Evolutionary conservation across 2,797 vertebrate genomes (phyloP).

Genomic region (Microctenopoma steveboyesi): DNA sequence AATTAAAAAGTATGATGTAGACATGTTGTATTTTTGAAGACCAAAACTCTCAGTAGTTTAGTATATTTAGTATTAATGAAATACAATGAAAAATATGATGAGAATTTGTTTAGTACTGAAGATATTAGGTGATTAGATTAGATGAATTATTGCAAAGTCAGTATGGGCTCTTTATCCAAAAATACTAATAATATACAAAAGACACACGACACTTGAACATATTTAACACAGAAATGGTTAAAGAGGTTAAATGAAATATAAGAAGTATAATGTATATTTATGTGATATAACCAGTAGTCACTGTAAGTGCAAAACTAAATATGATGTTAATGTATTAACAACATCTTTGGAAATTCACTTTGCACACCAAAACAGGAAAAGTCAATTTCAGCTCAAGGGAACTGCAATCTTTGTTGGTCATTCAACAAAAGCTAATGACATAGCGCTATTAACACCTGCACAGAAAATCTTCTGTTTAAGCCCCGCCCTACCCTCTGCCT

Average conservation of each 20-base stretch:
- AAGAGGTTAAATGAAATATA: neutral
- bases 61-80: no score
- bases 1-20: no score
- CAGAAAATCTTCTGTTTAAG: constrained; percentile 40
- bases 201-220: neutral
- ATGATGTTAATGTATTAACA: neutral
- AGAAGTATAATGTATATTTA: no score
- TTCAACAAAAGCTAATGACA: constrained; percentile 40
- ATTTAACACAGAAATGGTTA: neutral
- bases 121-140: neutral
- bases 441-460: constrained; percentile 10
- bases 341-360: constrained; percentile 20
- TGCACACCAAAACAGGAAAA: constrained; percentile 13
- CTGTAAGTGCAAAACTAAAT: neutral
- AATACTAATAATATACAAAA: neutral
- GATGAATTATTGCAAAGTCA: neutral
- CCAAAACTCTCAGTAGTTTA: no score
- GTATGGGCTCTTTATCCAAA: neutral
- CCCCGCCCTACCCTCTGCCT: constrained; percentile 39
- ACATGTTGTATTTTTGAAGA: no score
- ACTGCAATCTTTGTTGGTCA: constrained; percentile 28
- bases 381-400: constrained; percentile 29
- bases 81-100: no score
- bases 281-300: no score
- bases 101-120: neutral